Base-by-base conservation (phyloP, 37 sponge, comb jelly and placozoan genomes). In the Amphimedon queenslandica region DNA sequence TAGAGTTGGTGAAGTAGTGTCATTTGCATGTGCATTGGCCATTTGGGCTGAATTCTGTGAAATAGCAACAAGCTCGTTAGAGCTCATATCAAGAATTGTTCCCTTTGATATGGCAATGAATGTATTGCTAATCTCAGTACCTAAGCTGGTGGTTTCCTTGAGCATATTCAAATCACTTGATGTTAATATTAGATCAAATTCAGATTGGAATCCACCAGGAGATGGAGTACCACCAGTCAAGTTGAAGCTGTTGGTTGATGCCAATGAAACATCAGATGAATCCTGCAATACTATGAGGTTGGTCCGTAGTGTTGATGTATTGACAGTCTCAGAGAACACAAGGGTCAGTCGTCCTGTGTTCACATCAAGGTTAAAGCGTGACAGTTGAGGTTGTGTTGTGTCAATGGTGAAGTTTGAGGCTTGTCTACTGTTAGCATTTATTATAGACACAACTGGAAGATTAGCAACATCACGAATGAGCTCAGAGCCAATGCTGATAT, bases 261-360 rank as follows among this genome's bases (percentile, higher is more conserved):
- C 55, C 10, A 60, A 6, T 4, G 0, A 31, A n/a, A n/a, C n/a
- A 57, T 72, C 42, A 27, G 20, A 2, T 0, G 24, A 28, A 70
- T 77, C 81, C 70, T 90, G 92, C 0, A 95, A 75, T 0, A 64
- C 57, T 55, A 95, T 42, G 16, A n/a, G 64, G 23, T 55, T 47
- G 20, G 70, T 38, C 13, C 73, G 21, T 27, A 91, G 37, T 25
- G 83, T 66, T 29, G 78, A 57, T 2, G 66, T 64, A 55, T 95
- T 82, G 21, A 95, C 86, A 20, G 96, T 82, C 56, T 95, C 96
- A 57, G 53, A 73, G 64, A 95, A 95, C 23, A 71, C 77, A 2
- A 95, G 66, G n/a, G 72, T 79, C 28, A 95, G 37, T 40, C 53
- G 70, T 16, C 85, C 96, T 36, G 36, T 40, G 65, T 95, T 79